These are phyloP conservation scores for Fistularia commersonii DNA, from an alignment of 2,797 vertebrate species.

Conservation along the genomic window DNA sequence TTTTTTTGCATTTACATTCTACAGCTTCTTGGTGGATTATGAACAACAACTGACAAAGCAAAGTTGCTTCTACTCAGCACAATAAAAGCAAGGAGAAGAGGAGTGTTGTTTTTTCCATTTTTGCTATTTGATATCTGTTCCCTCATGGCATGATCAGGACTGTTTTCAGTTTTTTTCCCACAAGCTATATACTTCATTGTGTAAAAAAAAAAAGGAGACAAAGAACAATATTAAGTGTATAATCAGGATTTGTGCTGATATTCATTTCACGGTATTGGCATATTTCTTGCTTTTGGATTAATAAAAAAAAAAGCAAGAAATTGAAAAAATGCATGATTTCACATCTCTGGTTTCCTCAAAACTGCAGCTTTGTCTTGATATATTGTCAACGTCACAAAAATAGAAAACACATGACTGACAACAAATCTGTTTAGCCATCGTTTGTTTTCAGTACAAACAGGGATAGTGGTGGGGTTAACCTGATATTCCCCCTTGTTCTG, in stretches of 20 bases:
- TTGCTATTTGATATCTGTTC: conserved; percentile 30
- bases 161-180: conserved; percentile 20
- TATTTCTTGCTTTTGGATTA: conserved; percentile 40
- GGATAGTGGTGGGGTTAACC: conserved; percentile 21
- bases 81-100: conserved; percentile 25
- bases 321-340: conserved; percentile 58
- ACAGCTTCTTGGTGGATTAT: conserved; percentile 93
- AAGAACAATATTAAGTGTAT: conserved; percentile 33
- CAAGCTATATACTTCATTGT: conserved; percentile 23
- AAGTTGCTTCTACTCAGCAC: conserved; percentile 21
- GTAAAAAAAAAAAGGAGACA: conserved; percentile 21
- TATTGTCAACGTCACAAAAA: conserved; percentile 20
- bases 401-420: conserved; percentile 26
- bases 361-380: conserved; percentile 38
- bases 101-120: conserved; percentile 17
- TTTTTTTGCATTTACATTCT: conserved; percentile 33
- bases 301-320: conserved; percentile 4
- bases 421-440: conserved; percentile 14
- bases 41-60: conserved; percentile 84
- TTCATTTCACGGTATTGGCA: conserved; percentile 19
- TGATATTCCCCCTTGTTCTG: conserved; percentile 38
- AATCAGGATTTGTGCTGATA: conserved; percentile 22
- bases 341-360: conserved; percentile 46
- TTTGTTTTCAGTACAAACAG: conserved; percentile 14
- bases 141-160: conserved; percentile 48